These are phyloP conservation scores for Lycaena phlaeas DNA, from an alignment of 2,888 invertebrate species.

Conservation along the genomic window DNA sequence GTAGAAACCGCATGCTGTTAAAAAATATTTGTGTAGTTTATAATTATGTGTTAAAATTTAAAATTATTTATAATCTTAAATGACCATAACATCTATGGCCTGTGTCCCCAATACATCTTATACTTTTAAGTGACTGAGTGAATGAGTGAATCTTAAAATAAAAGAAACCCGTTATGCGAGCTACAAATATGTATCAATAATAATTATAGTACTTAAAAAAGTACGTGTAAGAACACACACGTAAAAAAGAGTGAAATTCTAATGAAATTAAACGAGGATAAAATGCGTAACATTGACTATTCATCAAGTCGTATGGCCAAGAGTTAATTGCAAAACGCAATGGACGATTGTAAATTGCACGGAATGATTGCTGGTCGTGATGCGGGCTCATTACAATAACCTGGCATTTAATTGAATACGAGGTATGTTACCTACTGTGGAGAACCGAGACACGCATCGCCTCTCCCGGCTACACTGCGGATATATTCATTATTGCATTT, in stretches of 20 bases:
- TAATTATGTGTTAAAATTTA: too few species aligned
- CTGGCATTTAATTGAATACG: slow-evolving; percentile 54
- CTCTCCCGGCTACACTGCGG: slow-evolving; percentile 12
- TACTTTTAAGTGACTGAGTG: too few species aligned
- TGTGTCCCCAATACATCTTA: too few species aligned
- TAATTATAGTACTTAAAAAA: not conserved
- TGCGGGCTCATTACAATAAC: slow-evolving; percentile 61
- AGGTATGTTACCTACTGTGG: slow-evolving; percentile 36
- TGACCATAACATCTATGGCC: too few species aligned
- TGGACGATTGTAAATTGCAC: slow-evolving; percentile 57
- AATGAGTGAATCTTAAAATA: too few species aligned
- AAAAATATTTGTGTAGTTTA: too few species aligned
- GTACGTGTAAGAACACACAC: not conserved
- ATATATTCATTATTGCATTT: not conserved
- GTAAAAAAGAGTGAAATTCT: slow-evolving; percentile 13
- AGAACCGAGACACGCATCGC: slow-evolving; percentile 26
- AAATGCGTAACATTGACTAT: slow-evolving; percentile 21
- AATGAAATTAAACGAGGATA: slow-evolving; percentile 27
- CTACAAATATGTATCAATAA: too few species aligned
- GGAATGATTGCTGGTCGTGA: slow-evolving; percentile 50
- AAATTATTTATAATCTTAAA: too few species aligned
- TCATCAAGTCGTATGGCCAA: slow-evolving; percentile 28
- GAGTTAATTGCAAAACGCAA: slow-evolving; percentile 56
- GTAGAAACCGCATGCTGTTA: too few species aligned
- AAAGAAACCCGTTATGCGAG: too few species aligned